Conservation (phyloP, 2,113 vertebrate species). For the Rhinoderma darwinii region DNA sequence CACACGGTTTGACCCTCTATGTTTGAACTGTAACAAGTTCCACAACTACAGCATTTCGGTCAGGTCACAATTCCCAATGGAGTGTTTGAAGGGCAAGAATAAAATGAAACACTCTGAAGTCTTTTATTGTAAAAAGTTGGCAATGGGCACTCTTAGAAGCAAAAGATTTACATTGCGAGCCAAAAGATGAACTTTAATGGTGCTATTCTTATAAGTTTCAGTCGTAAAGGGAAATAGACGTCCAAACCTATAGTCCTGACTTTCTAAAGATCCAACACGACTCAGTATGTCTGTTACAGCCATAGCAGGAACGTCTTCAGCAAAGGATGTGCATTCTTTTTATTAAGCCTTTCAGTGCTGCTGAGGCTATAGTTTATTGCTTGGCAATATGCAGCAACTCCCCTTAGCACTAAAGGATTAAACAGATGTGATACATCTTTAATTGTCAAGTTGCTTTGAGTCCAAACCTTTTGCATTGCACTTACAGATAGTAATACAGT, state of each 20-base stretch:
- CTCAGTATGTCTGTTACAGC: conserved; percentile 3
- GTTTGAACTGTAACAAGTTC: conserved; percentile 52
- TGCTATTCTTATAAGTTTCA: conserved; percentile 47
- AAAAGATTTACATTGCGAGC: conserved; percentile 51
- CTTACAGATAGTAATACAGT: conserved; percentile 53
- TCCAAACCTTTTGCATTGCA: conserved; percentile 54
- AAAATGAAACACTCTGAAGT: conserved; percentile 41
- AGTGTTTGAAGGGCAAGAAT: conserved; percentile 56
- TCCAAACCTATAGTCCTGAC: conserved; percentile 20
- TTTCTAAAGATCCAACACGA: conserved; percentile 25
- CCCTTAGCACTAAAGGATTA: conserved; percentile 39
- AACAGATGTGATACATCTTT: conserved; percentile 51
- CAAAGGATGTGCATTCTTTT: conserved; percentile 33
- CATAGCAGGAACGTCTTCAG: conserved; percentile 8
- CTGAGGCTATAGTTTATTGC: conserved; percentile 36
- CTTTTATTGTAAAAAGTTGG: conserved; percentile 47
- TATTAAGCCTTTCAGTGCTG: conserved; percentile 48
- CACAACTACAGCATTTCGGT: conserved; percentile 38
- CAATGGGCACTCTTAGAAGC: conserved; percentile 45
- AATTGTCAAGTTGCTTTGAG: conserved; percentile 50
- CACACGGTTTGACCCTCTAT: conserved; percentile 24
- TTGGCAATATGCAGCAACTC: conserved; percentile 39
- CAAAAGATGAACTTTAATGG: conserved; percentile 53
- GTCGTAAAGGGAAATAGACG: conserved; percentile 15
- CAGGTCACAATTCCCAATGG: conserved; percentile 50